phyloP scores from a whole-genome alignment of 1,140 invertebrate species.

The Mizuhopecten yessoensis region DNA sequence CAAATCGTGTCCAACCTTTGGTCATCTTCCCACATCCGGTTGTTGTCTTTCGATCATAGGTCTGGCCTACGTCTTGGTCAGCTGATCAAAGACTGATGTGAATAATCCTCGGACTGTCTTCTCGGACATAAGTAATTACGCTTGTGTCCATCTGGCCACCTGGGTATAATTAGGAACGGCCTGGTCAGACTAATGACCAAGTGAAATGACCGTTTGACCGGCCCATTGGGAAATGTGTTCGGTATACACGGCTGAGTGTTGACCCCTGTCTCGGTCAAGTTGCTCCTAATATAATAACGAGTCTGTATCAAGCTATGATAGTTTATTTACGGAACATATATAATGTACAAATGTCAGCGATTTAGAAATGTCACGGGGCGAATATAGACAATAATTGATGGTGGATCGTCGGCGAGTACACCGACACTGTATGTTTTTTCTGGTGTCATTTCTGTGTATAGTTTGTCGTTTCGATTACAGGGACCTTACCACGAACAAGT shows the following conservation, averaged over 20 bases:
- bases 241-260: neutral
- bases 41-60: neutral
- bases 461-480: too few species aligned
- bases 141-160: neutral
- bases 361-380: too few species aligned
- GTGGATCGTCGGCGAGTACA: too few species aligned
- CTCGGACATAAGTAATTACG: neutral
- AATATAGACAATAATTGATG: too few species aligned
- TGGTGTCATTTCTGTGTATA: too few species aligned
- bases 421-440: too few species aligned
- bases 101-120: neutral
- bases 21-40: neutral
- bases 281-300: neutral
- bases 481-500: too few species aligned
- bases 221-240: neutral
- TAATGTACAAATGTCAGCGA: too few species aligned
- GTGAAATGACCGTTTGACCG: slow-evolving; percentile 31
- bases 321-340: too few species aligned
- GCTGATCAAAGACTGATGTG: neutral
- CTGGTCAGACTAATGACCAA: neutral
- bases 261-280: neutral
- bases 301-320: too few species aligned
- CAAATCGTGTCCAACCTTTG: neutral
- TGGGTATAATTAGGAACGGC: neutral
- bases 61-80: neutral